A percentile compares a stretch with the other conserved stretches of the same genome.
Evolutionary conservation across 1,140 invertebrate species (phyloP).

Genomic region (Aporrectodea caliginosa): DNA sequence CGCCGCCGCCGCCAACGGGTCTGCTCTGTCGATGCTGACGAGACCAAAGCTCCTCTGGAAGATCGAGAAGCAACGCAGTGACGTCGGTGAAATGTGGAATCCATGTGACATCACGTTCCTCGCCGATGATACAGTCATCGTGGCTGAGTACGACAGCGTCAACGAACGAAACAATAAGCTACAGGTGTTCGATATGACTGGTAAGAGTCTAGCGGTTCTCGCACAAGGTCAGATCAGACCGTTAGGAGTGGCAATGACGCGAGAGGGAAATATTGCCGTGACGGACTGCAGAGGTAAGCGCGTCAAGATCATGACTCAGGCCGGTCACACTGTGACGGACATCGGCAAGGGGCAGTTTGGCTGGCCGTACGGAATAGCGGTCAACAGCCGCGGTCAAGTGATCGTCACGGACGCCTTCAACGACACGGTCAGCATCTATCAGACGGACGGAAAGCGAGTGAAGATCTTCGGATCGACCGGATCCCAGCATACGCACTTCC

Average conservation of each 20-base stretch:
- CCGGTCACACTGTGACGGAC: background rate
- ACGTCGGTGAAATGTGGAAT: conserved; percentile 17
- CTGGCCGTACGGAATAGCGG: conserved; percentile 26
- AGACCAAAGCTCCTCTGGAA: conserved; percentile 25
- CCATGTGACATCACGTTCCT: conserved; percentile 18
- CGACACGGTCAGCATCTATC: conserved; percentile 11
- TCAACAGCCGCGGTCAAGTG: conserved; percentile 21
- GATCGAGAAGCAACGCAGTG: conserved; percentile 15
- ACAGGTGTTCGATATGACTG: background rate
- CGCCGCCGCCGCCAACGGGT: too few species aligned
- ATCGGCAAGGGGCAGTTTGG: conserved; percentile 29
- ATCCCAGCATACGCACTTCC: conserved; percentile 2
- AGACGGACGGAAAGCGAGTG: conserved; percentile 14
- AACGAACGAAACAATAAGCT: conserved; percentile 22
- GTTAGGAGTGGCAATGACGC: conserved; percentile 13
- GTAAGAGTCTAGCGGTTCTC: background rate
- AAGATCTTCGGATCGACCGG: conserved; percentile 25
- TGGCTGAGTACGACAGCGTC: conserved; percentile 23
- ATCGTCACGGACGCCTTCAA: conserved; percentile 29
- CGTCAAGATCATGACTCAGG: conserved; percentile 21
- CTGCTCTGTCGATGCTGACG: background rate
- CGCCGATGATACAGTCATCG: conserved; percentile 6
- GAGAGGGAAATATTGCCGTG: conserved; percentile 14
- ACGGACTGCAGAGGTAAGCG: conserved; percentile 24
- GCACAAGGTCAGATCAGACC: conserved; percentile 12